Base-by-base conservation (phyloP, 2,888 invertebrate species). In the Eumerus sabulonum region DNA sequence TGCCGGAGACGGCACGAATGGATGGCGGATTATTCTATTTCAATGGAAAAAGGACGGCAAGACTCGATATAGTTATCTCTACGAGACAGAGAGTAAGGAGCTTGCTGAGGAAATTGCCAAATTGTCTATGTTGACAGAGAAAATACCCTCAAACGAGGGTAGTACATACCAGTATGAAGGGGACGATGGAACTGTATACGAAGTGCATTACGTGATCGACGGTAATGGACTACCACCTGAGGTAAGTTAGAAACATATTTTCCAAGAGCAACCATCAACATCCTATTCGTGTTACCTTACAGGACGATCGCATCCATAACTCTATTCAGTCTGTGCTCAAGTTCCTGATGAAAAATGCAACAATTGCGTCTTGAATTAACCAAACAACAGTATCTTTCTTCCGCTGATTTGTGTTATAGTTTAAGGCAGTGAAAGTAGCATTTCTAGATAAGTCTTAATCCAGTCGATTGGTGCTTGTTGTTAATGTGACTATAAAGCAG, bases 121-220 rank as follows among this genome's bases (percentile, higher is more conserved):
- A 57, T 9, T 81, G 19, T 51, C 63, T 0, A 56, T 14, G 18
- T 9, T 72, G 18, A 45, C 40, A 17, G 74, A 76, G 14, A 67
- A 44, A 11, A 59, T 19, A 9, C 48, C 68, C 11, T 47, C 71
- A 1, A 45, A 57, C 56, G 47, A 60, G 0, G 64, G 64, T 83
- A 82, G 66, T 2, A 92, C 92, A 18, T 92, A 91, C 85, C 90
- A 92, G 84, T 93, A 92, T 85, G 90, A 92, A 2, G 92, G 91
- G 1, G 91, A 91, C 36, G 90, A 90, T 82, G 90, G 90, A 53
- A 85, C 87, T n/a, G 85, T 87, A 38, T 89, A 90, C 82, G 84
- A 86, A 1, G 86, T 90, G 40, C 86, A 87, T 40, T 90, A 90
- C 84, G 87, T 87, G 13, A 90, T 90, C 18, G 90, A 90, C 82